Percentiles rank a stretch among this genome's conserved stretches.
phyloP scores from a whole-genome alignment of 2,888 invertebrate species.

The Conomelus anceps region DNA sequence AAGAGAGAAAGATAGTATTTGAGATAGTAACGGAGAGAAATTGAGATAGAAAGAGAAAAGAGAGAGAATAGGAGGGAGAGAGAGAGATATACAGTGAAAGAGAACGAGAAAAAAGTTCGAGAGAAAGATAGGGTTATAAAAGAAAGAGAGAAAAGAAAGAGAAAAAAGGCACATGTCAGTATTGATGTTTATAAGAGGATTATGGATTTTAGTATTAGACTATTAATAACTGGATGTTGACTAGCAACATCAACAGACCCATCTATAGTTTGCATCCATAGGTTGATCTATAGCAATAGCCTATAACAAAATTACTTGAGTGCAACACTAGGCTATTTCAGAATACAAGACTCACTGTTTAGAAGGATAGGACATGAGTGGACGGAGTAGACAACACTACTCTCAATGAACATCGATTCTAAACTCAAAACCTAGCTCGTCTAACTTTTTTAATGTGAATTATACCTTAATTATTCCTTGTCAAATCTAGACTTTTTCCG shows the following conservation, averaged over 20 bases:
- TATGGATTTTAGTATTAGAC: conserved; percentile 1
- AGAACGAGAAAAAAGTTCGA: conserved; percentile 40
- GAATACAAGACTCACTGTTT: not conserved
- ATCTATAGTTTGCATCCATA: not conserved
- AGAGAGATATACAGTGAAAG: conserved; percentile 31
- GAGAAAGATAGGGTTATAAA: conserved; percentile 29
- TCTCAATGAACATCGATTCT: not conserved
- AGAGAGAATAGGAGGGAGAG: conserved; percentile 33
- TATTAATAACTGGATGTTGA: not conserved
- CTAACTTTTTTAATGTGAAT: too few relatives aligned
- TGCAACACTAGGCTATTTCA: not conserved
- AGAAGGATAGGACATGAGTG: not conserved
- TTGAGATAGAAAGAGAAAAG: not conserved
- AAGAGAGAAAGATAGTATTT: conserved; percentile 20
- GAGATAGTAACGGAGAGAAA: not conserved
- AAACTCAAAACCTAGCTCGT: not conserved
- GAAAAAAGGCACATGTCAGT: conserved; percentile 19
- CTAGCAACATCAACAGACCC: not conserved
- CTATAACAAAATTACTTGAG: too few relatives aligned
- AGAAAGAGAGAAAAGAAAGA: conserved; percentile 9
- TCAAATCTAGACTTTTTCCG: too few relatives aligned
- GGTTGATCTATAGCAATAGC: not conserved
- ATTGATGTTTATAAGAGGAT: conserved; percentile 9
- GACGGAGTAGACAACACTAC: not conserved
- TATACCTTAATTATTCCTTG: too few relatives aligned